These are phyloP conservation scores for Sesia apiformis DNA, from an alignment of 2,888 invertebrate species.

Conservation along the genomic window DNA sequence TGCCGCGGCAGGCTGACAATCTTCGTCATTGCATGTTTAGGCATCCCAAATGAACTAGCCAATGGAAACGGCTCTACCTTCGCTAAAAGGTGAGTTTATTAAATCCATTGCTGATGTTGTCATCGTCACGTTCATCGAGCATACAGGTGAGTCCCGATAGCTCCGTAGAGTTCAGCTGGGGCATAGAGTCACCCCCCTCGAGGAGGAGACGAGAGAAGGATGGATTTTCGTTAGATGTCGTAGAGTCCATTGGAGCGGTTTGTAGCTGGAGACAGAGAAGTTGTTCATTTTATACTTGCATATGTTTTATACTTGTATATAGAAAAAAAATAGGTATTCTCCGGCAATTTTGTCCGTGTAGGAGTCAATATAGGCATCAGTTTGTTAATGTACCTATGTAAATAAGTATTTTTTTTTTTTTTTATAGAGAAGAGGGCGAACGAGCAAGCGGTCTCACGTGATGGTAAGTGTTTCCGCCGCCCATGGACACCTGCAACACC, in stretches of 20 bases:
- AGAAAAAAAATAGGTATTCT: background rate
- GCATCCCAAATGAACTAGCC: too few relatives aligned
- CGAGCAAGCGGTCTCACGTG: too few relatives aligned
- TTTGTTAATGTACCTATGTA: too few relatives aligned
- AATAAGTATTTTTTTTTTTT: too few relatives aligned
- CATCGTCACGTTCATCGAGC: conserved; percentile 9
- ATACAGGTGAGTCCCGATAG: conserved; percentile 53
- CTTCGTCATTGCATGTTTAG: too few relatives aligned
- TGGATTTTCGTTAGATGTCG: conserved; percentile 13
- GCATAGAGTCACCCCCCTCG: conserved; percentile 22
- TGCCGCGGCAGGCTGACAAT: too few relatives aligned
- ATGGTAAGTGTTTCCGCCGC: too few relatives aligned
- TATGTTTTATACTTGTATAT: background rate
- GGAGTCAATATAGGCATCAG: too few relatives aligned
- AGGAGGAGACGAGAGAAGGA: conserved; percentile 33
- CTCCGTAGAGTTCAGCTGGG: conserved; percentile 64
- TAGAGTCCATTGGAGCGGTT: background rate
- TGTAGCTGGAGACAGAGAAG: conserved; percentile 14
- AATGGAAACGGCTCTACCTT: background rate
- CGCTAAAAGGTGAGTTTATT: background rate
- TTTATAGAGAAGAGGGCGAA: too few relatives aligned
- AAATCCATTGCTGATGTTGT: background rate
- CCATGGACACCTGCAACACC: too few relatives aligned
- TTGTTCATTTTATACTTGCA: background rate
- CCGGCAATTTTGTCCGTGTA: too few relatives aligned